phyloP scores from a whole-genome alignment of 2,888 invertebrate genomes.

The Biston stratarius region DNA sequence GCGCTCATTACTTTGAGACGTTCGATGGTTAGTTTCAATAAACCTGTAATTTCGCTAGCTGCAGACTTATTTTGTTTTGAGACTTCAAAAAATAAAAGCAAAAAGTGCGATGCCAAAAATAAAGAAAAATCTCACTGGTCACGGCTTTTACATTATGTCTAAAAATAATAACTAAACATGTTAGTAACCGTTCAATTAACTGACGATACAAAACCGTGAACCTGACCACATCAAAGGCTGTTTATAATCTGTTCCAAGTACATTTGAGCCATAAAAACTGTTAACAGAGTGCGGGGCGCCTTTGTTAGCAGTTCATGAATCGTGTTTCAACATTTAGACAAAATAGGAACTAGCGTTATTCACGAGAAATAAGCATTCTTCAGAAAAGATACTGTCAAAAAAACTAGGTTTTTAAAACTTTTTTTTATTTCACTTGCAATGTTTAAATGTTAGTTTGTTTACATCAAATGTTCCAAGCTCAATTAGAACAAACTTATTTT shows the following conservation, averaged over 20 bases:
- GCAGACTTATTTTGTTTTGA: no score
- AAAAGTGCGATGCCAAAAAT: background rate
- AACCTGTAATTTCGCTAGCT: no score
- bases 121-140: background rate
- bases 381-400: no score
- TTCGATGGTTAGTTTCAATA: no score
- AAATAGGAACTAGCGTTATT: background rate
- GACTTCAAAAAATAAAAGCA: no score
- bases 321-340: constrained; percentile 24
- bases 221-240: constrained; percentile 28
- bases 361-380: no score
- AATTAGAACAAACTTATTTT: no score
- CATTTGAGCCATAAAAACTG: constrained; percentile 20
- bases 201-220: constrained; percentile 12
- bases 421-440: no score
- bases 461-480: no score
- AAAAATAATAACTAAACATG: background rate
- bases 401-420: no score
- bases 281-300: constrained; percentile 9
- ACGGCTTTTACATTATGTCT: background rate
- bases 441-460: no score
- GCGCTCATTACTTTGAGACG: no score
- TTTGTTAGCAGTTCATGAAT: constrained; percentile 26
- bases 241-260: constrained; percentile 18
- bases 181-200: constrained; percentile 5